A percentile compares a stretch with the other conserved stretches of the same genome.
These are phyloP conservation scores for Corythucha ciliata DNA, from an alignment of 2,888 invertebrate genomes.

Conservation along the genomic window DNA sequence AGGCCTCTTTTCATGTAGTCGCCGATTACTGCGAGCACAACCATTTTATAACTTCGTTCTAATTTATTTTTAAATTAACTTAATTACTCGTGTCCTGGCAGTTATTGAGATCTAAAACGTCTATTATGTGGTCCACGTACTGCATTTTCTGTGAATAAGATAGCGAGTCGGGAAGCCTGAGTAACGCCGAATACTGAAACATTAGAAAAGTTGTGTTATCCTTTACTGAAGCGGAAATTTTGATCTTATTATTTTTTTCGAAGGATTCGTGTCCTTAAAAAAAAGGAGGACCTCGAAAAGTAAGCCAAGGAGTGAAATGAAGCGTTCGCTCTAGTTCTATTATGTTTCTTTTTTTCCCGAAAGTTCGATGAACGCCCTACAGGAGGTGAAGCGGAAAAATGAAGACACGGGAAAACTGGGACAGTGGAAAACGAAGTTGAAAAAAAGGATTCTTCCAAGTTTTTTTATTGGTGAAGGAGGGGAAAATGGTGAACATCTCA, in stretches of 20 bases:
- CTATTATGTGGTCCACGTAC: slow-evolving; percentile 66
- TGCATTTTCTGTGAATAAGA: slow-evolving; percentile 62
- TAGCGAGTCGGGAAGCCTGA: slow-evolving; percentile 61
- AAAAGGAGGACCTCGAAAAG: no score
- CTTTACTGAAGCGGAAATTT: no score
- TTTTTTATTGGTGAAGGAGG: neutral
- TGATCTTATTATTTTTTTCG: no score
- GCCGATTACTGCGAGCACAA: slow-evolving; percentile 62
- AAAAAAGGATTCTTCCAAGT: neutral
- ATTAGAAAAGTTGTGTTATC: no score
- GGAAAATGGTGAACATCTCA: slow-evolving; percentile 1
- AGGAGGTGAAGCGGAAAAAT: no score
- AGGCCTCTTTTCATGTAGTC: slow-evolving; percentile 64
- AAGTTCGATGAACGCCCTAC: no score
- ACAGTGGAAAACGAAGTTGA: neutral
- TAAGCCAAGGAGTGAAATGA: no score
- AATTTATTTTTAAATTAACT: neutral
- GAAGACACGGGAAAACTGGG: neutral
- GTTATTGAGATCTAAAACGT: slow-evolving; percentile 60
- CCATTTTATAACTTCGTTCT: no score
- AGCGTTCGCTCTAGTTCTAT: no score
- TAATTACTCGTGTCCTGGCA: slow-evolving; percentile 63
- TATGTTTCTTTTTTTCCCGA: no score
- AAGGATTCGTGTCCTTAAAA: no score
- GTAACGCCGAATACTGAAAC: slow-evolving; percentile 51